A percentile compares a stretch with the other conserved stretches of the same genome.
These are phyloP conservation scores for Cyclopterus lumpus DNA, from an alignment of 2,797 vertebrate species.

Conservation along the genomic window DNA sequence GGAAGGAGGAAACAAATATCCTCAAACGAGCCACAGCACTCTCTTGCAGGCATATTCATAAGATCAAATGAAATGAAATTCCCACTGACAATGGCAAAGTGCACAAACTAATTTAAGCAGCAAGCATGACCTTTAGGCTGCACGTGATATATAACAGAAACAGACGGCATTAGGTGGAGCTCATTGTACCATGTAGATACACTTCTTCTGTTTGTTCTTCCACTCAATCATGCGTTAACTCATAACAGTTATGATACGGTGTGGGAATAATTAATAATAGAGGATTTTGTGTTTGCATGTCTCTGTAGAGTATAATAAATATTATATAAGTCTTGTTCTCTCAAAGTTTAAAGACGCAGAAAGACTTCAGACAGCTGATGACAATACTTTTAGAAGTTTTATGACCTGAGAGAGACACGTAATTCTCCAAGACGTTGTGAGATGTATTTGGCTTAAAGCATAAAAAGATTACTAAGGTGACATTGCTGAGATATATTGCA, in stretches of 20 bases:
- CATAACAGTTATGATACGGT: neutral
- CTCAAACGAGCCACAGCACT: slow-evolving; percentile 15
- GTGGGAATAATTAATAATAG: neutral
- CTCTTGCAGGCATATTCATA: neutral
- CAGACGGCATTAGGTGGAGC: slow-evolving; percentile 23
- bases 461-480: neutral
- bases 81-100: slow-evolving; percentile 1
- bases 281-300: slow-evolving; percentile 1
- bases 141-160: slow-evolving; percentile 41
- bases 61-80: slow-evolving; percentile 36
- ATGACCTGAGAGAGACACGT: neutral
- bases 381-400: neutral
- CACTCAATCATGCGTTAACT: slow-evolving; percentile 9
- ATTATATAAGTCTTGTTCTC: neutral
- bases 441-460: neutral
- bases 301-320: slow-evolving; percentile 7
- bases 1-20: slow-evolving; percentile 5
- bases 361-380: neutral
- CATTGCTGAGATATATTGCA: neutral
- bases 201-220: slow-evolving; percentile 26
- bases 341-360: neutral
- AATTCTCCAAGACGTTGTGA: neutral
- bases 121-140: slow-evolving; percentile 55
- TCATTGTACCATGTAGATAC: neutral
- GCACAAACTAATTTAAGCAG: slow-evolving; percentile 22